These are phyloP conservation scores for Malurus elegans DNA, from an alignment of 2,113 vertebrate species.

Conservation along the genomic window DNA sequence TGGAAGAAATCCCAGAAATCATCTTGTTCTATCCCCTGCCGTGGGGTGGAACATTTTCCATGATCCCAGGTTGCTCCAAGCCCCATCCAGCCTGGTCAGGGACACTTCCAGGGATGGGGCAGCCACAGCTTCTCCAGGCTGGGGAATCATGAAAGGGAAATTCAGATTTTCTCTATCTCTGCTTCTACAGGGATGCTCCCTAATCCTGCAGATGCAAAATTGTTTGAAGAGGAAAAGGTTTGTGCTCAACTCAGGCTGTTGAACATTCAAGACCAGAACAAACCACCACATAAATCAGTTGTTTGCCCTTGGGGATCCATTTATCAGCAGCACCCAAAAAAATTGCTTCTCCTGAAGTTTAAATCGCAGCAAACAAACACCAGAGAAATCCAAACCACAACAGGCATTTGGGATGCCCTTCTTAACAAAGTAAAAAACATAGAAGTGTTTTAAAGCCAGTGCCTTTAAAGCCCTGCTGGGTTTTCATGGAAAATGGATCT, in stretches of 20 bases:
- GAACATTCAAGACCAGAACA: not conserved
- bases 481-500: not conserved
- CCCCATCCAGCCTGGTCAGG: rapidly evolving
- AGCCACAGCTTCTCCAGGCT: not conserved
- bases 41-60: not conserved
- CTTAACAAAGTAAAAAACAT: not conserved
- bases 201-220: not conserved
- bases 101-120: not conserved
- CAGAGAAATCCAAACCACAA: not conserved
- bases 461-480: not conserved
- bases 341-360: not conserved
- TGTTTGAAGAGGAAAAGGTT: not conserved
- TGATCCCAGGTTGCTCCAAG: not conserved
- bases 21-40: not conserved
- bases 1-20: not conserved
- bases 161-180: not conserved
- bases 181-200: not conserved
- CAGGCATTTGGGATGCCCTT: not conserved
- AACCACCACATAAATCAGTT: not conserved
- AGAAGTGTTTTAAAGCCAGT: too few relatives aligned
- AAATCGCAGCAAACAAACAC: not conserved
- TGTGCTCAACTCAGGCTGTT: not conserved
- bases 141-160: not conserved
- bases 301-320: not conserved
- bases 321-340: not conserved